Conservation (phyloP, 2,797 vertebrate species). For the Lindbergichthys nudifrons region DNA sequence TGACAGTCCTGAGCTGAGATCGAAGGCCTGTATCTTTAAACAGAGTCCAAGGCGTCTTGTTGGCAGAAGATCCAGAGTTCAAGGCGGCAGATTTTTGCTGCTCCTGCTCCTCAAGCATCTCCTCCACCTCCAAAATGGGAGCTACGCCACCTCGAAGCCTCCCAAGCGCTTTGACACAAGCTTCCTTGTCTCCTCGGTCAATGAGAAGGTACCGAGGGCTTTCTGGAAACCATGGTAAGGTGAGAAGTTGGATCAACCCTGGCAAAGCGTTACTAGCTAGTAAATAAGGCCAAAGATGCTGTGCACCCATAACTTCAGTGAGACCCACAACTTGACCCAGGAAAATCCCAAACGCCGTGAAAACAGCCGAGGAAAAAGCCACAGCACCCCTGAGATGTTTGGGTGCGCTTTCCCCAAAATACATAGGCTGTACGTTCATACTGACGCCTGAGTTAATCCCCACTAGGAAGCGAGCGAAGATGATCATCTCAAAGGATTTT, state of each 20-base stretch:
- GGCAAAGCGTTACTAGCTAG: slow-evolving; percentile 90
- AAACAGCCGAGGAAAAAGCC: slow-evolving; percentile 89
- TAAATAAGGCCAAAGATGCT: slow-evolving; percentile 88
- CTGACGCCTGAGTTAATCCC: slow-evolving; percentile 91
- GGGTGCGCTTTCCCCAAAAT: slow-evolving; percentile 91
- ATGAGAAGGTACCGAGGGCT: slow-evolving; percentile 93
- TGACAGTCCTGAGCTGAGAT: slow-evolving; percentile 83
- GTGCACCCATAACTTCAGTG: slow-evolving; percentile 87
- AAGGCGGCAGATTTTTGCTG: slow-evolving; percentile 56
- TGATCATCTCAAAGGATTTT: slow-evolving; percentile 90
- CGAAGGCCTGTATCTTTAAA: slow-evolving; percentile 77
- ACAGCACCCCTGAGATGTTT: slow-evolving; percentile 88
- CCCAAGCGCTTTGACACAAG: slow-evolving; percentile 84
- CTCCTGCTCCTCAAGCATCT: slow-evolving; percentile 87
- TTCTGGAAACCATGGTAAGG: slow-evolving; percentile 91
- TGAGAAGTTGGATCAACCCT: slow-evolving; percentile 86
- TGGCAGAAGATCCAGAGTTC: slow-evolving; percentile 43
- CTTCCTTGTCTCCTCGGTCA: slow-evolving; percentile 86
- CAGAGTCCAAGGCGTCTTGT: slow-evolving; percentile 82
- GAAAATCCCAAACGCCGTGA: slow-evolving; percentile 90
- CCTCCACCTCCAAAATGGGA: slow-evolving; percentile 85
- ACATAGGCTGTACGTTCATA: slow-evolving; percentile 95
- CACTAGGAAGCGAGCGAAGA: slow-evolving; percentile 87
- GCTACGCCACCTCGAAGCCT: slow-evolving; percentile 82
- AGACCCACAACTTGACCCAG: slow-evolving; percentile 90